Percentiles rank a stretch among this genome's conserved stretches.
Evolutionary conservation across 2,888 invertebrate genomes (phyloP).

Genomic region (Ditula angustiorana): DNA sequence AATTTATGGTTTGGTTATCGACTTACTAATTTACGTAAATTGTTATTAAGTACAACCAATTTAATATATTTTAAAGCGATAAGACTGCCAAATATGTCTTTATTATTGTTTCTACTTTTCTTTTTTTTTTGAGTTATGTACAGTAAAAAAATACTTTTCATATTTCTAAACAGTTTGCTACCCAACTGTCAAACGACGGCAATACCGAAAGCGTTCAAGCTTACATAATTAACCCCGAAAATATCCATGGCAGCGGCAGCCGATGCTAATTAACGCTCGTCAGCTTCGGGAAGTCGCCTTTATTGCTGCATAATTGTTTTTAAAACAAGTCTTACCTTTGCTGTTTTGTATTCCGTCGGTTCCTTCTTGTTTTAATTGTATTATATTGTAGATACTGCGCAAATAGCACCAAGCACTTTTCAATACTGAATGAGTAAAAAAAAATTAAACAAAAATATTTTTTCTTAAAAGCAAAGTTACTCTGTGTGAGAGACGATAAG

Average conservation of each 20-base stretch:
- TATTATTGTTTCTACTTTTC: too few relatives aligned
- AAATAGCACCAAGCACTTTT: too few relatives aligned
- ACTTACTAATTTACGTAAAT: too few relatives aligned
- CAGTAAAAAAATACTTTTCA: not conserved
- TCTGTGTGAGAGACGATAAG: too few relatives aligned
- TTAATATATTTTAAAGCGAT: too few relatives aligned
- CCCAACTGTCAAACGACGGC: not conserved
- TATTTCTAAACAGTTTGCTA: not conserved
- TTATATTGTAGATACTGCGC: not conserved
- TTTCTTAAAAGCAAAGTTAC: too few relatives aligned
- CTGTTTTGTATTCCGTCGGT: constrained; percentile 50
- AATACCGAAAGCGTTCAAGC: constrained; percentile 6
- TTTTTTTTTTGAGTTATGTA: too few relatives aligned
- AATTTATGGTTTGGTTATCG: too few relatives aligned
- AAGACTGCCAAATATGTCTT: too few relatives aligned
- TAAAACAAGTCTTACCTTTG: constrained; percentile 64
- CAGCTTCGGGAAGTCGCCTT: constrained; percentile 60
- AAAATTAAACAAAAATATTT: too few relatives aligned
- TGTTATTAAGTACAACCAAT: too few relatives aligned
- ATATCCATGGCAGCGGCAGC: constrained; percentile 46
- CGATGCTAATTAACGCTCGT: constrained; percentile 71
- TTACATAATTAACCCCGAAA: constrained; percentile 39
- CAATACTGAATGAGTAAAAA: too few relatives aligned
- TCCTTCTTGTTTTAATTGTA: constrained; percentile 13
- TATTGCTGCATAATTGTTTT: constrained; percentile 78